Evolutionary conservation across 1,140 invertebrate species (phyloP).

Genomic region (Micrasema longulum): DNA sequence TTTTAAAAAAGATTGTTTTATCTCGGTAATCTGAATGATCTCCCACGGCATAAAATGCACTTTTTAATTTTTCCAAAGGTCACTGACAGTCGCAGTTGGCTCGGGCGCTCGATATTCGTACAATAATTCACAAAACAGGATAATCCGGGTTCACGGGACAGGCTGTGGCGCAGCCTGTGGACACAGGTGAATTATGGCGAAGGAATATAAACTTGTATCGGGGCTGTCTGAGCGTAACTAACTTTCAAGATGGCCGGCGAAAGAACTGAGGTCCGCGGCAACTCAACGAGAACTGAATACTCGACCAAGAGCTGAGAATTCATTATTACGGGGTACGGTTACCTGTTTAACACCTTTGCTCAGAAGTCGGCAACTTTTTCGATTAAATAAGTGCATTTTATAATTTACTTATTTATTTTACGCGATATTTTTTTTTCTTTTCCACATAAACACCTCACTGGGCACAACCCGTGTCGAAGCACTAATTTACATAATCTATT

Average conservation of each 20-base stretch:
- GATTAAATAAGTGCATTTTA: too few relatives aligned
- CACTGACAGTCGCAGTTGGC: slow-evolving; percentile 4
- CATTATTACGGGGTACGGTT: slow-evolving; percentile 15
- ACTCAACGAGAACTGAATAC: slow-evolving; percentile 21
- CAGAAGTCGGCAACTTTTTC: slow-evolving; percentile 5
- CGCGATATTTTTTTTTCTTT: too few relatives aligned
- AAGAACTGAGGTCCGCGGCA: slow-evolving; percentile 15
- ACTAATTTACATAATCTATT: too few relatives aligned
- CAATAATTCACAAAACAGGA: background rate
- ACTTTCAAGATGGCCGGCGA: slow-evolving; percentile 7
- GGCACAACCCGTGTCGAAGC: too few relatives aligned
- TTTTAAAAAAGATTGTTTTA: slow-evolving; percentile 9
- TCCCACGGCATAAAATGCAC: slow-evolving; percentile 7
- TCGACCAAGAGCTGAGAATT: background rate
- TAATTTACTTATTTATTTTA: too few relatives aligned
- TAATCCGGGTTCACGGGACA: background rate
- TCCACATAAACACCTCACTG: too few relatives aligned
- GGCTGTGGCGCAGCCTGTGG: background rate
- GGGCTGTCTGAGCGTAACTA: background rate
- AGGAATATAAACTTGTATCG: background rate
- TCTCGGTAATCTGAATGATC: background rate
- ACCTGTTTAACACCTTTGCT: slow-evolving; percentile 17
- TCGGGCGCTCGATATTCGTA: background rate
- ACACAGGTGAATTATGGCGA: background rate
- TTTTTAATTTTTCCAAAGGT: slow-evolving; percentile 7